These are phyloP conservation scores for Mimas tiliae DNA, from an alignment of 2,888 invertebrate genomes.

Conservation along the genomic window DNA sequence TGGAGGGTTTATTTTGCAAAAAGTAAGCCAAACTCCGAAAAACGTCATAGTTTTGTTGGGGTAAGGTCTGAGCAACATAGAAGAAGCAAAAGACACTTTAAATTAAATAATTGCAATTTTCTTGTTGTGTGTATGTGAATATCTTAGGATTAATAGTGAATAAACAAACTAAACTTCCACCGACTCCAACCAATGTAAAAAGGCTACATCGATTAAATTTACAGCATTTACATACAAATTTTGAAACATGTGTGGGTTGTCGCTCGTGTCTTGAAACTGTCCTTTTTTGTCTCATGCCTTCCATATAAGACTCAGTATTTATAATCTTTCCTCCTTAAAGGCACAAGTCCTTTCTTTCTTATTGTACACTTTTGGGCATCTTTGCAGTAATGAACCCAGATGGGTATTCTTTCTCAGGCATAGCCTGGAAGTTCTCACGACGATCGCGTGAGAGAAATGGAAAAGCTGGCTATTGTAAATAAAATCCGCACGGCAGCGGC, in stretches of 20 bases:
- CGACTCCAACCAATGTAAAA: not conserved
- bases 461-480: constrained; percentile 63
- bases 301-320: not conserved
- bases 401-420: not conserved
- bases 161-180: not conserved
- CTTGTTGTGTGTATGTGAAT: not conserved
- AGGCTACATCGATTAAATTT: not conserved
- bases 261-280: constrained; percentile 4
- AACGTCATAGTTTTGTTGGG: too few relatives aligned
- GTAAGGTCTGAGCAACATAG: too few relatives aligned
- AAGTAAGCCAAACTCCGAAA: too few relatives aligned
- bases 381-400: not conserved
- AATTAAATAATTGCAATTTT: not conserved
- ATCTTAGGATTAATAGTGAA: not conserved
- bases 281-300: constrained; percentile 3
- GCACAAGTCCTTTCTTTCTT: not conserved
- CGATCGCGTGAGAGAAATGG: constrained; percentile 57
- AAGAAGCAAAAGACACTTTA: too few relatives aligned
- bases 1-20: too few relatives aligned
- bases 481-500: constrained; percentile 69
- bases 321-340: not conserved
- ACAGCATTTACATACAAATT: not conserved
- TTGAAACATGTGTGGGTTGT: constrained; percentile 26
- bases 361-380: not conserved
- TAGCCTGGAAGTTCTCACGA: constrained; percentile 27